Base-by-base conservation (phyloP, 2,113 vertebrate genomes). In the Sialia sialis region DNA sequence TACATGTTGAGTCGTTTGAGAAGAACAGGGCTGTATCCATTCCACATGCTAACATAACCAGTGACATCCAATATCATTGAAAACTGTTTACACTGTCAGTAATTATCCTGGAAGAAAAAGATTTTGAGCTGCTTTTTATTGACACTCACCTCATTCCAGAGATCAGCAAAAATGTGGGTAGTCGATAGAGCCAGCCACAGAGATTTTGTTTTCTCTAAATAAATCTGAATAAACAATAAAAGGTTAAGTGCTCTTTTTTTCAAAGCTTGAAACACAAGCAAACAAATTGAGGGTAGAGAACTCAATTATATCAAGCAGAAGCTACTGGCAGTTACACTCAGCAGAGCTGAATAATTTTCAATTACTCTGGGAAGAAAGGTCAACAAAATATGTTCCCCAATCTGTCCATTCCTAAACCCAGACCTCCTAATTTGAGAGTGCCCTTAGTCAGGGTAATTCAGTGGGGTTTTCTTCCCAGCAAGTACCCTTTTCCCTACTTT, bases 321-420 rank as follows among this genome's bases (percentile, higher is more conserved):
- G 59, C 85, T 94, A 59, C 72, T 70, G 56, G 68, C 82, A 92
- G 91, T 94, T 91, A 75, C 82, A 95, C 72, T 95, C 84, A 84
- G 56, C 83, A 95, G 67, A 94, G 91, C 68, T 95, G 92, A 97
- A 91, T 95, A 91, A 95, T 95, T 95, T 97, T 95, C 93, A 96
- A 91, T 97, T 95, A 95, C 73, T 96, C 43, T 93, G 52, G 30
- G 52, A 95, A 84, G 89, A 80, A 68, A 95, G 91, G 94, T 96
- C 94, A 92, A 69, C 68, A 88, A 88, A 97, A 85, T 74, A 70
- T 41, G 16, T 86, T 90, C 85, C 87, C 68, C 30, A 77, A 6
- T 90, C 70, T 91, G 75, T 74, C 66, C 48, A 20, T 90, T 93
- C 79, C 68, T 86, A 88, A 88, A 93, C 43, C 41, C 44, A 67